Base-by-base conservation (phyloP, 2,797 vertebrate genomes). In the Serranus cabrilla region DNA sequence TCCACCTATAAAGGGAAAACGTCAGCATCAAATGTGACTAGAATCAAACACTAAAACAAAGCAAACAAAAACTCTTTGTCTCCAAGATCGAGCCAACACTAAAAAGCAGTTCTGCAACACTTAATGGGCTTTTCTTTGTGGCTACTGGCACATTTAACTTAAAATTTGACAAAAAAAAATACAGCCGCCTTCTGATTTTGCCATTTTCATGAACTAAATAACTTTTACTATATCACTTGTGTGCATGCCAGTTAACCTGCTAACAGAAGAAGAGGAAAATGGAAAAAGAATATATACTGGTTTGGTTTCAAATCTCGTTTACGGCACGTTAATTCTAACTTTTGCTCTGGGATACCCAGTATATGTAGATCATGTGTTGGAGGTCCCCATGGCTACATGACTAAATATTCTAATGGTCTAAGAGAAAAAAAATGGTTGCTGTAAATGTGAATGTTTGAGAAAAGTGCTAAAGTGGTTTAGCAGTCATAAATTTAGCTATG, bases 381-480 rank as follows among this genome's bases (percentile, higher is more conserved):
- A 63, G 75, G 83, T 83, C 71, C 63, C 67, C 25, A 25, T 72
- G 69, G 62, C 72, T 50, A 74, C 72, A 34, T 61, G 11, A 57
- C 21, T 45, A 76, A 45, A 37, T 18, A 39, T 39, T n/a, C n/a
- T 51, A 78, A 55, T 70, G 45, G n/a, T 40, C n/a, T 46, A 55
- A 63, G 21, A 57, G 39, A 69, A 21, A 55, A 31, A 56, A 34
- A 65, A 34, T 18, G 25, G 34, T 34, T 40, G 42, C 25, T 42
- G 42, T 58, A 37, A 68, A 75, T 62, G 57, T 76, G 59, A 76
- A 81, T 60, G 52, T 74, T 60, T 80, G 57, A 74, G 73, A 76
- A 91, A 91, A 82, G 86, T 82, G 80, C 85, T 81, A 60, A 81
- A 74, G 86, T 69, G 78, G 14, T 80, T 79, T 78, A 85, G 79